These are phyloP conservation scores for Strongylocentrotus purpuratus DNA, from an alignment of 35 echinoderm and acorn worm genomes.

Conservation along the genomic window DNA sequence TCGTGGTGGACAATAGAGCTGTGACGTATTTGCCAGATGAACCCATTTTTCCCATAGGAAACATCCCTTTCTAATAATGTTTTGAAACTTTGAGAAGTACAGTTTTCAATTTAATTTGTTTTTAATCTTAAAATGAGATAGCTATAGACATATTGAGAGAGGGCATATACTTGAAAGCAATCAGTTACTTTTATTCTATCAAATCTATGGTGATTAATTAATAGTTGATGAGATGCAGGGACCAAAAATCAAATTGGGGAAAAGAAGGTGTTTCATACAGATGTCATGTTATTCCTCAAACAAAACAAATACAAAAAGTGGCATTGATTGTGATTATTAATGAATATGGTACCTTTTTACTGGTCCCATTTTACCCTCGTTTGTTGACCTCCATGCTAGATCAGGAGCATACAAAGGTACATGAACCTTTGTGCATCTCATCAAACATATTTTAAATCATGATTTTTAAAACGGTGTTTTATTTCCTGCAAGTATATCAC, in stretches of 20 bases:
- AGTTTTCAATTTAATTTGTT: background rate
- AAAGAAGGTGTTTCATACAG: background rate
- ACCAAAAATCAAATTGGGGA: background rate
- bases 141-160: background rate
- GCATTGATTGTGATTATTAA: background rate
- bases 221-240: too few species aligned
- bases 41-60: background rate
- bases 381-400: too few species aligned
- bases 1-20: constrained; percentile 30
- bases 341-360: too few species aligned
- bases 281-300: background rate
- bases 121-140: background rate
- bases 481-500: too few species aligned
- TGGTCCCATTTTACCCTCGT: too few species aligned
- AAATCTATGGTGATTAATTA: too few species aligned
- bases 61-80: background rate
- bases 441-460: too few species aligned
- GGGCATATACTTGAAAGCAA: background rate
- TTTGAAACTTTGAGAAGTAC: background rate
- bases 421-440: too few species aligned
- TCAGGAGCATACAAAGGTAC: too few species aligned
- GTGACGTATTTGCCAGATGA: background rate
- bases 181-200: background rate
- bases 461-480: too few species aligned
- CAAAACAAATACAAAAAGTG: background rate